Evolutionary conservation across 2,113 vertebrate species (phyloP).

Genomic region (Oncorhynchus masou): DNA sequence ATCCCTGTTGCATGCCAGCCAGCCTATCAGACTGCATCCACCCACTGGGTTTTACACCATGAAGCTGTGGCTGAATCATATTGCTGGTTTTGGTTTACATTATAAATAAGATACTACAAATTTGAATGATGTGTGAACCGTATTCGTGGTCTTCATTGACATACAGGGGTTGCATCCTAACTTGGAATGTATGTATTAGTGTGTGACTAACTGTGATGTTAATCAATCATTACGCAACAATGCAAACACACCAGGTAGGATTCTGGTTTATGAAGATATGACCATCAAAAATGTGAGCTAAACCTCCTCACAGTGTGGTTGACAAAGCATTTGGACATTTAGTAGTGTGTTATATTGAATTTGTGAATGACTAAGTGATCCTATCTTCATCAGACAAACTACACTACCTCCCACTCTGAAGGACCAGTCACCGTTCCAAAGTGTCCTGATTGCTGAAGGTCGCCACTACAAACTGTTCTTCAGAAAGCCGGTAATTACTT

Average conservation of each 20-base stretch:
- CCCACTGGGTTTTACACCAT: neutral
- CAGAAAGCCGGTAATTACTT: conserved; percentile 43
- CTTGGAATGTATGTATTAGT: too few species aligned
- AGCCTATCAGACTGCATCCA: neutral
- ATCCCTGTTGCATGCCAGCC: neutral
- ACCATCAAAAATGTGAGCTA: neutral
- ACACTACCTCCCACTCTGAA: conserved; percentile 4
- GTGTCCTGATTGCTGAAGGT: conserved; percentile 51
- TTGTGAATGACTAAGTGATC: neutral
- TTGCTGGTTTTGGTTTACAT: neutral
- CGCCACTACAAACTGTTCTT: conserved; percentile 28
- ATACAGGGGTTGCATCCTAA: too few species aligned
- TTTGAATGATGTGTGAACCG: neutral
- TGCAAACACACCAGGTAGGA: too few species aligned
- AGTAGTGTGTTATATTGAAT: neutral
- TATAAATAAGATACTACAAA: neutral
- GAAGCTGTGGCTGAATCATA: neutral
- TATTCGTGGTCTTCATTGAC: too few species aligned
- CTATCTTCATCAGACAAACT: neutral
- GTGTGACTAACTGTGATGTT: too few species aligned
- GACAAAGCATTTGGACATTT: neutral
- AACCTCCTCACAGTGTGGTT: neutral
- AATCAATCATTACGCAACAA: too few species aligned
- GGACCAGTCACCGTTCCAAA: conserved; percentile 16
- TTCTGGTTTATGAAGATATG: too few species aligned